A percentile compares a stretch with the other conserved stretches of the same genome.
These are phyloP conservation scores for Pseudanteris insignis DNA, from an alignment of 2,888 invertebrate genomes.

Conservation along the genomic window DNA sequence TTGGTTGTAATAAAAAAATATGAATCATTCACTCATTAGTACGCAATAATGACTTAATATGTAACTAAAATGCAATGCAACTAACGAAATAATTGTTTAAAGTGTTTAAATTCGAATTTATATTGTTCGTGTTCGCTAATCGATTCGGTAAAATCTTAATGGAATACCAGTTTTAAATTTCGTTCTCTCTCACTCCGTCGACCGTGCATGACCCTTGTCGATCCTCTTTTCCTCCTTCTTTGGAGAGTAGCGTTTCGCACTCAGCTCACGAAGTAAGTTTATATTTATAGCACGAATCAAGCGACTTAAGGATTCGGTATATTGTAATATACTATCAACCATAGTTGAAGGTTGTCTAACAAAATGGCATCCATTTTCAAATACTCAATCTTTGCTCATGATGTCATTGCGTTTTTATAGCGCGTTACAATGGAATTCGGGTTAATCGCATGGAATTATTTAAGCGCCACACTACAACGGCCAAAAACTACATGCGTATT, in stretches of 20 bases:
- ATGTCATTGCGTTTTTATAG: conserved; percentile 18
- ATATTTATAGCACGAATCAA: conserved; percentile 59
- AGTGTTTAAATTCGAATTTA: no score
- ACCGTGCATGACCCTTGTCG: conserved; percentile 46
- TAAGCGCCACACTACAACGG: no score
- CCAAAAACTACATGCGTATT: not conserved
- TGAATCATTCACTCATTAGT: no score
- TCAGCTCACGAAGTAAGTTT: conserved; percentile 55
- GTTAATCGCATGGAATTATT: no score
- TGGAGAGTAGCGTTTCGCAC: conserved; percentile 49
- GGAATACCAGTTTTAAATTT: conserved; percentile 50
- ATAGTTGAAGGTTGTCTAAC: conserved; percentile 57
- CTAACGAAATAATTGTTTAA: no score
- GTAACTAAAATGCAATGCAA: no score
- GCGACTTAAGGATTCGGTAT: conserved; percentile 44
- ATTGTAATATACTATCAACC: conserved; percentile 41
- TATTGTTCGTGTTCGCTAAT: conserved; percentile 28
- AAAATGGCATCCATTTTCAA: conserved; percentile 48
- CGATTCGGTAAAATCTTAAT: conserved; percentile 41
- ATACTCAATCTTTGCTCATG: conserved; percentile 25
- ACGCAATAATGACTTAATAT: no score
- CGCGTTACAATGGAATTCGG: not conserved
- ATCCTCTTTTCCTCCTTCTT: conserved; percentile 47
- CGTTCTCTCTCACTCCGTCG: conserved; percentile 44
- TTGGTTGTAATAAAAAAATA: no score